Percentiles rank a stretch among this genome's conserved stretches.
These are phyloP conservation scores for Lagenorhynchus albirostris DNA, from an alignment of 2,113 vertebrate species.

Conservation along the genomic window DNA sequence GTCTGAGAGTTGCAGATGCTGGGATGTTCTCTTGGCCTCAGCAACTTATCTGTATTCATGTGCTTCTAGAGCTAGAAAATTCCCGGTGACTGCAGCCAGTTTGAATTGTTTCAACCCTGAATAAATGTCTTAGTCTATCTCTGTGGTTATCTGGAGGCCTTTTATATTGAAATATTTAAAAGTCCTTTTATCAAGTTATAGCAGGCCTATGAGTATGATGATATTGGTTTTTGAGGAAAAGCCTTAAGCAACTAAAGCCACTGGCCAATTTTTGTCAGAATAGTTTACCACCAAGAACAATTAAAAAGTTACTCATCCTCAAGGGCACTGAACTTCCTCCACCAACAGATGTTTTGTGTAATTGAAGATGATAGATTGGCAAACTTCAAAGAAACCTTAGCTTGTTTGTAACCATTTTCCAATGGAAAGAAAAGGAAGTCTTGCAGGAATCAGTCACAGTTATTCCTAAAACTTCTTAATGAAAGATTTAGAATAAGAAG, in stretches of 20 bases:
- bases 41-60: background rate
- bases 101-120: background rate
- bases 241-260: background rate
- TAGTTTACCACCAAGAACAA: background rate
- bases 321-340: background rate
- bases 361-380: background rate
- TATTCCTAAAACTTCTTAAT: background rate
- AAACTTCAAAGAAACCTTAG: background rate
- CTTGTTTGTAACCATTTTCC: background rate
- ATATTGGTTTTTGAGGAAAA: background rate
- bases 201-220: background rate
- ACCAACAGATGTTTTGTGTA: background rate
- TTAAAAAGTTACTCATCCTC: background rate
- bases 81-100: background rate
- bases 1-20: too few relatives aligned
- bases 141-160: background rate
- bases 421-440: background rate
- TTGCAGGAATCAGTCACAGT: background rate
- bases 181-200: background rate
- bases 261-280: background rate
- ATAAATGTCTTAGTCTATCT: background rate
- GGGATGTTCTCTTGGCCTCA: background rate
- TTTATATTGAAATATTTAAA: background rate
- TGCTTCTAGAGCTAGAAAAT: background rate
- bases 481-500: background rate